phyloP scores from a whole-genome alignment of 2,888 invertebrate species.

The Meghimatium bilineatum region DNA sequence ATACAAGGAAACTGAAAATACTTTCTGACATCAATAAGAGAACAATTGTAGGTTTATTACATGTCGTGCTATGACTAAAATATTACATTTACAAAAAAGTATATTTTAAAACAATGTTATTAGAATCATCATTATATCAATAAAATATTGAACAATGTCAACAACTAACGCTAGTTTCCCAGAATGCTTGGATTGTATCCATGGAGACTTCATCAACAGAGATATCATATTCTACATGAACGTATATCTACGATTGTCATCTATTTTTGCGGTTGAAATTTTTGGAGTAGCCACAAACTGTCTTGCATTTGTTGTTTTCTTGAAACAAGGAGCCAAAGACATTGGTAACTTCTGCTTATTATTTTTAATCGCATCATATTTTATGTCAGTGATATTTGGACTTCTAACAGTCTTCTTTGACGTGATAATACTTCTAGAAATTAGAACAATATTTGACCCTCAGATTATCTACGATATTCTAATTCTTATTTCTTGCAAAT shows the following conservation, averaged over 20 bases:
- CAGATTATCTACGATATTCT: background rate
- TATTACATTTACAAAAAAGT: no score
- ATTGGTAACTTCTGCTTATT: background rate
- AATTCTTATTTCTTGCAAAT: background rate
- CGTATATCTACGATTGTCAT: background rate
- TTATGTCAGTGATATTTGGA: background rate
- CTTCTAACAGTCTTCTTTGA: background rate
- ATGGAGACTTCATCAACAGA: background rate
- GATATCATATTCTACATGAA: background rate
- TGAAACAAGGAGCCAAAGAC: background rate
- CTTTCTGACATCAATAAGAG: no score
- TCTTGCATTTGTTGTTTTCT: background rate
- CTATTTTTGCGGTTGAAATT: background rate
- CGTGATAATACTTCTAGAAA: background rate
- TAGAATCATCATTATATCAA: no score
- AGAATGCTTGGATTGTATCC: background rate
- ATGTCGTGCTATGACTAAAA: no score
- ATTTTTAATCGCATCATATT: background rate
- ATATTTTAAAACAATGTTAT: no score
- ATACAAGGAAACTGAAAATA: no score
- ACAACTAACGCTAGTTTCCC: background rate
- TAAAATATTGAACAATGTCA: background rate
- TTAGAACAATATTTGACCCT: background rate
- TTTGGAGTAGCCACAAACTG: background rate
- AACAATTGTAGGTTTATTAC: no score